Evolutionary conservation across 2,888 invertebrate genomes (phyloP), one percentile per base, ranked within the genome.

Genomic region (Periphyllus acericola): DNA sequence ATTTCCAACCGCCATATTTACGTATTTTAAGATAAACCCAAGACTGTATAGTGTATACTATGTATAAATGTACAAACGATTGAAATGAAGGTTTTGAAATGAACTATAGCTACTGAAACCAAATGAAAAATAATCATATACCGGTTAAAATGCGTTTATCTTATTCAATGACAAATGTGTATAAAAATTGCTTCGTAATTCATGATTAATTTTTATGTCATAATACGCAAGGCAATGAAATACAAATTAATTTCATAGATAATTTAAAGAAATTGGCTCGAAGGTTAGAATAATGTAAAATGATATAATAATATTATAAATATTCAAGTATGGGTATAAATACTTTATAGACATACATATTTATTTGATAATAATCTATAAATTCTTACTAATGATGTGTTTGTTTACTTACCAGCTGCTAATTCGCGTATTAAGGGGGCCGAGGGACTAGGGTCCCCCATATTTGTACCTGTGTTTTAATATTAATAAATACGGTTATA

Each of bases 121-220:
- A 5, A 76, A 76, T 17, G 66, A 84, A 46, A 21, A 40, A 21
- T 19, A 83, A 75, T 66, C 55, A 14, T 55, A 19, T 29, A 55
- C 60, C 55, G 21, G 29, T 34, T n/a, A 36, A 21, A 21, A 55
- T 55, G n/a, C 17, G 52, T 55, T 52, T 14, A 52, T n/a, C 32
- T 17, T n/a, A 25, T 32, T 32, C 83, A 72, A 72, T 72, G n/a
- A 76, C 66, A 66, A 17, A 36, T 75, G 66, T 68, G 14, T 84
- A 75, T 6, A 9, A 76, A 40, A 84, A 76, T 40, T 21, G 46
- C 32, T 84, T 66, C 25, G 76, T 84, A 84, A 83, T n/a, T 72
- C 8, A 36, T 21, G 36, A 83, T 83, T 19, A 74, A 29, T n/a
- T 55, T 72, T 74, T 36, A 36, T 55, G 72, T n/a, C 14, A 74